Evolutionary conservation across 2,797 vertebrate genomes (phyloP).

Genomic region (Gymnothorax javanicus): DNA sequence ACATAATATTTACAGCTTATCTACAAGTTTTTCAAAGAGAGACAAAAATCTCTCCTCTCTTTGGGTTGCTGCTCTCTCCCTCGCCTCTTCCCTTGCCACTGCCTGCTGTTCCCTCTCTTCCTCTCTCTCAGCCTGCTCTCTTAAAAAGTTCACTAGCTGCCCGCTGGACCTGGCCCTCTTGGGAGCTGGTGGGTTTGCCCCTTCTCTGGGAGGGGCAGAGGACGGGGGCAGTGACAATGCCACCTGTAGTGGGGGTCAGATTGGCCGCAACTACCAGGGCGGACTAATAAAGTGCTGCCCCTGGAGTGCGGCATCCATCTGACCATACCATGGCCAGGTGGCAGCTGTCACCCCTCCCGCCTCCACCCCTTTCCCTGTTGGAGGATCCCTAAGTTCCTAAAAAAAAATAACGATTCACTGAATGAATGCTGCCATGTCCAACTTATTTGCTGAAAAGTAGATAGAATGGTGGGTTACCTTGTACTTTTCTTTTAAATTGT

Average conservation of each 20-base stretch:
- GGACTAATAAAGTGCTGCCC: constrained; percentile 16
- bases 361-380: constrained; percentile 23
- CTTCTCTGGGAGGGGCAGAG: background rate
- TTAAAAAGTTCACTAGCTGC: background rate
- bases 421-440: background rate
- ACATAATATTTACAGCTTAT: background rate
- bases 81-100: constrained; percentile 12
- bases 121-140: background rate
- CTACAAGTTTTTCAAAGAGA: background rate
- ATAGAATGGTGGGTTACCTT: constrained; percentile 17
- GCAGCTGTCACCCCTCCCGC: constrained; percentile 25
- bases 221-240: background rate
- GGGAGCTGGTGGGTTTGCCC: background rate
- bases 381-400: constrained; percentile 13
- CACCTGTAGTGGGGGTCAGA: constrained; percentile 14
- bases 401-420: background rate
- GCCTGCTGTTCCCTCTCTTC: background rate
- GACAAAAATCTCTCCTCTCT: background rate
- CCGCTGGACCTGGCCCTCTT: constrained; percentile 6
- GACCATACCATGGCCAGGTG: constrained; percentile 32
- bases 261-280: constrained; percentile 17
- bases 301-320: constrained; percentile 33
- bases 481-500: constrained; percentile 27
- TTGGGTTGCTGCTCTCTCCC: background rate
- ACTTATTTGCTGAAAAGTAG: background rate